phyloP scores from a whole-genome alignment of 2,797 vertebrate genomes.

The Acanthopagrus latus region DNA sequence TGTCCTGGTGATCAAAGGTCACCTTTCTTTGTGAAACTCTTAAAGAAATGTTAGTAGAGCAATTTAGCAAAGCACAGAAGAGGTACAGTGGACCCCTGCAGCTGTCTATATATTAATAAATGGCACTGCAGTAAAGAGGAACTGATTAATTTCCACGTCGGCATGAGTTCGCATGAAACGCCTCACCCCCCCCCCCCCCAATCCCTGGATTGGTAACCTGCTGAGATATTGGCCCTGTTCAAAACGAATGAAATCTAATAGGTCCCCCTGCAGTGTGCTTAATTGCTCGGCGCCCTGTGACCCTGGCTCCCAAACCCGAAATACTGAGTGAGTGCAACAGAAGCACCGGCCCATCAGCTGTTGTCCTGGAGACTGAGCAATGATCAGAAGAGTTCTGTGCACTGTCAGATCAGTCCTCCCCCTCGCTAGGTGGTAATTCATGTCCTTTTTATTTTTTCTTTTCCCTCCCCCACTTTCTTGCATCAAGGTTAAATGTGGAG shows the following conservation, averaged over 20 bases:
- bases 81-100: background rate
- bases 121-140: background rate
- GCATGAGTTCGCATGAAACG: conserved; percentile 15
- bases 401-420: background rate
- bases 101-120: conserved; percentile 16
- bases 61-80: background rate
- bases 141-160: conserved; percentile 36
- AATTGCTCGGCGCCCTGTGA: conserved; percentile 30
- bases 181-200: background rate
- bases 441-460: too few species aligned
- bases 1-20: background rate
- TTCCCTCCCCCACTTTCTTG: background rate
- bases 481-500: background rate
- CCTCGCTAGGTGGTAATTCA: background rate
- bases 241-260: conserved; percentile 33
- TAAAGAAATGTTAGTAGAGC: background rate
- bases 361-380: background rate
- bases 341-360: background rate
- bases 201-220: conserved; percentile 11
- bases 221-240: conserved; percentile 30
- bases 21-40: background rate
- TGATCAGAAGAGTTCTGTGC: background rate
- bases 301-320: conserved; percentile 6
- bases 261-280: conserved; percentile 29
- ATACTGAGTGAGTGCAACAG: conserved; percentile 5